Conservation (phyloP, 1,140 invertebrate species). For the Drosophila watanabei region DNA sequence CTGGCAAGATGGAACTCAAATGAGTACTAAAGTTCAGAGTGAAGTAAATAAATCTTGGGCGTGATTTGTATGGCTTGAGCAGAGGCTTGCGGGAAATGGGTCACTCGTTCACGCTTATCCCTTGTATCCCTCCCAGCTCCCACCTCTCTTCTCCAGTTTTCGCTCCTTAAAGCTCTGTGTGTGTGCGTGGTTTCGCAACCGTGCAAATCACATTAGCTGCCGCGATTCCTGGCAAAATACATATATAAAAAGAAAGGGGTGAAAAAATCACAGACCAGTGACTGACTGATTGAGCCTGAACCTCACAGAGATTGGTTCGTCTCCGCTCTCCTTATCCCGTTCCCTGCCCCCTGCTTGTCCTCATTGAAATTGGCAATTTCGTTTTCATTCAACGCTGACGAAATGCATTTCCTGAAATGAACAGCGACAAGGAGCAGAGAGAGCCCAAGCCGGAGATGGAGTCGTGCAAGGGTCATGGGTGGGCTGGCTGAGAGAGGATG, state of each 20-base stretch:
- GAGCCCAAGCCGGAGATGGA: constrained; percentile 32
- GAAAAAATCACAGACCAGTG: constrained; percentile 32
- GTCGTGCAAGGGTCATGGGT: constrained; percentile 9
- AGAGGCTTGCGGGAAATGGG: constrained; percentile 1
- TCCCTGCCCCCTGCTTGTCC: constrained; percentile 14
- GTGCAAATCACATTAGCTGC: constrained; percentile 37
- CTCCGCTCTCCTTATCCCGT: constrained; percentile 2
- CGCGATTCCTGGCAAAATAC: constrained; percentile 4
- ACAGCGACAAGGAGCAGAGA: constrained; percentile 49
- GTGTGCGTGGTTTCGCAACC: constrained; percentile 13
- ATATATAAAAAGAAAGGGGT: not conserved
- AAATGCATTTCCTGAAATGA: constrained; percentile 82
- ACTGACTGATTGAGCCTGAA: constrained; percentile 37
- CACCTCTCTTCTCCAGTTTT: not conserved
- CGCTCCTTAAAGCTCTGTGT: not conserved
- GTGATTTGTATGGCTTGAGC: constrained; percentile 9
- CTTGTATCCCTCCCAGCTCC: too few relatives aligned
- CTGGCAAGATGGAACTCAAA: not conserved
- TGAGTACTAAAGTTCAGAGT: constrained; percentile 6
- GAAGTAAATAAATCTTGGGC: constrained; percentile 1
- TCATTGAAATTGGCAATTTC: constrained; percentile 75
- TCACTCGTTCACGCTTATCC: constrained; percentile 4
- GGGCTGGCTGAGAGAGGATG: constrained; percentile 21
- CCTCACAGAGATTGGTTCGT: constrained; percentile 2
- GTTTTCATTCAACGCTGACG: constrained; percentile 78